Percentiles rank a stretch among this genome's conserved stretches.
These are phyloP conservation scores for Eristalis arbustorum DNA, from an alignment of 2,888 invertebrate species.

Conservation along the genomic window DNA sequence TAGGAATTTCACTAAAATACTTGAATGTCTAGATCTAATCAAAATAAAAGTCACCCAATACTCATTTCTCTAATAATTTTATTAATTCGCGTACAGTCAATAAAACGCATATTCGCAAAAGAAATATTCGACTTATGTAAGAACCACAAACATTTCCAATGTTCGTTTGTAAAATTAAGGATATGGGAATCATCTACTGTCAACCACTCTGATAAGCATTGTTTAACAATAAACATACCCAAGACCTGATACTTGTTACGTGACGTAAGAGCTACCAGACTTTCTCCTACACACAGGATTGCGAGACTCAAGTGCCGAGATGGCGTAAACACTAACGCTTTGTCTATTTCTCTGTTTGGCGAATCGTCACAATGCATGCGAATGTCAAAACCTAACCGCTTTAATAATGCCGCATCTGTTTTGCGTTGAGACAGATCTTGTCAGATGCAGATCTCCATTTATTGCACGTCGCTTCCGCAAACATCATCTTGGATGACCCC, in stretches of 20 bases:
- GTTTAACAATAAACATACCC: too few species aligned
- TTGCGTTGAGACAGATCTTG: not conserved
- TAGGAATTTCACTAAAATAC: too few species aligned
- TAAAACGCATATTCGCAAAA: too few species aligned
- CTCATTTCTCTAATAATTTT: too few species aligned
- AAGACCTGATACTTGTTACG: not conserved
- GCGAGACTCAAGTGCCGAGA: not conserved
- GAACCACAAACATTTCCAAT: too few species aligned
- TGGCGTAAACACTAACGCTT: not conserved
- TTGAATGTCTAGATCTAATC: too few species aligned
- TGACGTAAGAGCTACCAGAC: not conserved
- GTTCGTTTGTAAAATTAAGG: too few species aligned
- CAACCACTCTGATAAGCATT: too few species aligned
- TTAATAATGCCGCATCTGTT: not conserved
- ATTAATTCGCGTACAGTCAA: too few species aligned
- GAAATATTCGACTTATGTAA: too few species aligned
- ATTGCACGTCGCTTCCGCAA: not conserved
- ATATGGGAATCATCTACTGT: too few species aligned
- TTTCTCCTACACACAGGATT: not conserved
- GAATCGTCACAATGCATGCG: not conserved
- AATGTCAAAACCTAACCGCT: not conserved
- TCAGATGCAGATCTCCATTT: not conserved
- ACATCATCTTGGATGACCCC: not conserved
- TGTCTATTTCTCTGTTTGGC: not conserved
- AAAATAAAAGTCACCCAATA: too few species aligned